Evolutionary conservation across 2,888 invertebrate species (phyloP).

Genomic region (Epirrhoe tristata): DNA sequence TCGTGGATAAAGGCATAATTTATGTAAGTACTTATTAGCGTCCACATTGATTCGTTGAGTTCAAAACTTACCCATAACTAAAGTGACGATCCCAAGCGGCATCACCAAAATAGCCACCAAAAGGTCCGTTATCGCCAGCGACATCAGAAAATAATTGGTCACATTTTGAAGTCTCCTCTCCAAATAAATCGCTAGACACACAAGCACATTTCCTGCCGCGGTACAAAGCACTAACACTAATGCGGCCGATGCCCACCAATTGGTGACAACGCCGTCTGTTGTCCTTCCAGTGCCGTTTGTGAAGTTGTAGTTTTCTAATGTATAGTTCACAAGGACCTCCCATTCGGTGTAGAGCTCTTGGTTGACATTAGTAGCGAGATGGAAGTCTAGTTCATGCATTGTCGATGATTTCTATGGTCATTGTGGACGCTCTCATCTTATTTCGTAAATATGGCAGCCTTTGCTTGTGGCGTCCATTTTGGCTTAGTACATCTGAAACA

Average conservation of each 20-base stretch:
- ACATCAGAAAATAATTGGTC: conserved; percentile 98
- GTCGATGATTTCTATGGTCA: conserved; percentile 66
- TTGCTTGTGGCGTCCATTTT: conserved; percentile 60
- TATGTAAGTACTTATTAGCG: no score
- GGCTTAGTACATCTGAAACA: conserved; percentile 65
- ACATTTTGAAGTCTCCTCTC: conserved; percentile 97
- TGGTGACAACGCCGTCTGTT: conserved; percentile 69
- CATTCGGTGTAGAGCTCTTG: conserved; percentile 48
- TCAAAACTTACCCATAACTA: conserved; percentile 89
- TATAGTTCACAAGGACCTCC: conserved; percentile 50
- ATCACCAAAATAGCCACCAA: conserved; percentile 97
- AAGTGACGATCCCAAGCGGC: conserved; percentile 95
- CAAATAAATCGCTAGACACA: conserved; percentile 96
- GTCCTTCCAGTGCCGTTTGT: conserved; percentile 49
- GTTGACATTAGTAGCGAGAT: conserved; percentile 43
- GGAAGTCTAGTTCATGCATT: conserved; percentile 70
- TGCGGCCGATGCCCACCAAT: conserved; percentile 94
- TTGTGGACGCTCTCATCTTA: conserved; percentile 74
- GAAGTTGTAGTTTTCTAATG: conserved; percentile 52
- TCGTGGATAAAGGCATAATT: no score
- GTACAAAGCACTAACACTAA: conserved; percentile 92
- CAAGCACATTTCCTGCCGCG: conserved; percentile 96
- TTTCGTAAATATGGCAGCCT: conserved; percentile 74
- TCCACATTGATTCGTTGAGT: not conserved
- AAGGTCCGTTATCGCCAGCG: conserved; percentile 97